A percentile compares a stretch with the other conserved stretches of the same genome.
Conservation (phyloP, 2,113 vertebrate species). For the Cyprinodon tularosa region DNA sequence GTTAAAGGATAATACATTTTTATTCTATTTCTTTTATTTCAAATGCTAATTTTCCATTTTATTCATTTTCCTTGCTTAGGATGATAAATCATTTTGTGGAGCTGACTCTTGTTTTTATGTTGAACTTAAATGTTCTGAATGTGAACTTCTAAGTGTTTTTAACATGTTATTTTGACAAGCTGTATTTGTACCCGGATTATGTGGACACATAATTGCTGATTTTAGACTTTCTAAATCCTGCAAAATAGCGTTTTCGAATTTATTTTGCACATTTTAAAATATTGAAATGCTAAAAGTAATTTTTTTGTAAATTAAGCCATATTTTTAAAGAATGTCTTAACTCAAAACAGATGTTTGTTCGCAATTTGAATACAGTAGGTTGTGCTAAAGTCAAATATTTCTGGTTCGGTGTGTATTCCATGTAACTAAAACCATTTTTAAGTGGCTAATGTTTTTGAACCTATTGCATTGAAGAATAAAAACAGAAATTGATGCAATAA, state of each 20-base stretch:
- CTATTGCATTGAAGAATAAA: neutral
- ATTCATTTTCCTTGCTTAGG: slow-evolving; percentile 36
- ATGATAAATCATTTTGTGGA: slow-evolving; percentile 40
- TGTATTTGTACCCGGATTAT: slow-evolving; percentile 42
- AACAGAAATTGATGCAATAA: slow-evolving; percentile 12
- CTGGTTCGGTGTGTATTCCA: slow-evolving; percentile 1
- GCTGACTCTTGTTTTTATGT: slow-evolving; percentile 19
- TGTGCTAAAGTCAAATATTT: neutral
- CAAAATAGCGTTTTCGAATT: neutral
- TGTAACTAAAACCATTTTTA: neutral
- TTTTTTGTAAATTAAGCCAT: neutral
- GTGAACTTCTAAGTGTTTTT: slow-evolving; percentile 59
- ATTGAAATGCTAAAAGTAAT: neutral
- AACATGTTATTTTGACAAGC: slow-evolving; percentile 13
- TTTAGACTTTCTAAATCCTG: slow-evolving; percentile 12
- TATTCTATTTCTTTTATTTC: slow-evolving; percentile 84
- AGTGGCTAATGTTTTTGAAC: neutral
- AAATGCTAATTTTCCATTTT: slow-evolving; percentile 61
- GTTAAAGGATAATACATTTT: slow-evolving; percentile 74
- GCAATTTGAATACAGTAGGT: too few species aligned
- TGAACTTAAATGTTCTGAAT: slow-evolving; percentile 28
- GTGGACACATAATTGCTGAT: slow-evolving; percentile 17
- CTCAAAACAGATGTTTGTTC: neutral
- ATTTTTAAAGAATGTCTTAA: neutral
- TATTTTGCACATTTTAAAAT: neutral